phyloP scores from a whole-genome alignment of 2,888 invertebrate genomes.

The Cephus spinipes region DNA sequence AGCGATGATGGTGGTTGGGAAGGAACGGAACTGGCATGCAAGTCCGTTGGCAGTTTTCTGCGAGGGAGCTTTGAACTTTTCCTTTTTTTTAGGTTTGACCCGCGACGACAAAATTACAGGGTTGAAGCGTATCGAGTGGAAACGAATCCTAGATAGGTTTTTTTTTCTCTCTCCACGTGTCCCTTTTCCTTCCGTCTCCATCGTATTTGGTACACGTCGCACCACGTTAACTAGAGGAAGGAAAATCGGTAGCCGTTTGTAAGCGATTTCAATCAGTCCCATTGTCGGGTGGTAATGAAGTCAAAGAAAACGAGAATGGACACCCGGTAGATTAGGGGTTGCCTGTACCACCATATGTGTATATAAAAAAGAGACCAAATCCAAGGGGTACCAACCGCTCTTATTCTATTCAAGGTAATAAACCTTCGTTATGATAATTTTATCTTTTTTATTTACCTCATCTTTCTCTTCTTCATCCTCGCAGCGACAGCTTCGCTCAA shows the following conservation, averaged over 20 bases:
- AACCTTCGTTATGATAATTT: neutral
- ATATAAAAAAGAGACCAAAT: neutral
- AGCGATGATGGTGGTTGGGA: neutral
- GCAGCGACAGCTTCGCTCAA: neutral
- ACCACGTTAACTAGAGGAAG: constrained; percentile 36
- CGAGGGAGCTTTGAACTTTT: constrained; percentile 24
- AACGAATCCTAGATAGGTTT: constrained; percentile 35
- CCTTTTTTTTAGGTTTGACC: constrained; percentile 54
- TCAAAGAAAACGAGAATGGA: neutral
- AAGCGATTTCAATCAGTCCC: constrained; percentile 64
- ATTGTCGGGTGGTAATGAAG: constrained; percentile 51
- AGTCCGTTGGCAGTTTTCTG: constrained; percentile 28
- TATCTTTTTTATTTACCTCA: neutral
- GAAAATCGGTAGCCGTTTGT: constrained; percentile 42
- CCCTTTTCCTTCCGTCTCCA: constrained; percentile 1
- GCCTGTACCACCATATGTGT: neutral
- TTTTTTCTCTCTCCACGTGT: neutral
- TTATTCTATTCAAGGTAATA: neutral
- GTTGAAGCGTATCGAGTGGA: constrained; percentile 59
- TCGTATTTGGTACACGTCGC: neutral
- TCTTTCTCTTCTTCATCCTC: neutral
- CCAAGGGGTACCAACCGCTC: neutral
- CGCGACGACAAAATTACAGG: constrained; percentile 61
- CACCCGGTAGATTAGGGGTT: neutral
- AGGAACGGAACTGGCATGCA: constrained; percentile 6